These are phyloP conservation scores for Psilopsiagon aymara DNA, from an alignment of 2,113 vertebrate species.

Conservation along the genomic window DNA sequence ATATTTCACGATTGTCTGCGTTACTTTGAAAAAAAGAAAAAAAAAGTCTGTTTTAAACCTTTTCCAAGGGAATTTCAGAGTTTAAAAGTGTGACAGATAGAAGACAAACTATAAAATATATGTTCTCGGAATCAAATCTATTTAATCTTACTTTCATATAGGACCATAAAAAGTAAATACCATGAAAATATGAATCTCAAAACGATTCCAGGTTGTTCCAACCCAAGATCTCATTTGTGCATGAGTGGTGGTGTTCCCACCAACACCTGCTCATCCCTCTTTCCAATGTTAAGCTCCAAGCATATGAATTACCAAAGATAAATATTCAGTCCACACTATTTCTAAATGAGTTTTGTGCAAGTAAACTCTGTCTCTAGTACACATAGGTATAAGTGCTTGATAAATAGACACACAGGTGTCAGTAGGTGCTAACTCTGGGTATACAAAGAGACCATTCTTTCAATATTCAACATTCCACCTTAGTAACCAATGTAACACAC, in stretches of 20 bases:
- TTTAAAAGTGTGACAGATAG: not conserved
- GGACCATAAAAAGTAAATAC: not conserved
- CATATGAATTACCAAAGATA: not conserved
- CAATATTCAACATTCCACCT: not conserved
- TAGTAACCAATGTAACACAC: not conserved
- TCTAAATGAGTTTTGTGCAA: not conserved
- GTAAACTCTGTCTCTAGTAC: not conserved
- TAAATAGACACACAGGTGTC: not conserved
- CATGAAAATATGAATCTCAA: not conserved
- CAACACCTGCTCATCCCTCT: not conserved
- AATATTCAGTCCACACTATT: not conserved
- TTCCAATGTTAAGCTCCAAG: not conserved
- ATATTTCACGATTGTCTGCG: not conserved
- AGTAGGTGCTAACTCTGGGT: not conserved
- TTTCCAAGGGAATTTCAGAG: not conserved
- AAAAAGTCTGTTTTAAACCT: not conserved
- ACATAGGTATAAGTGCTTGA: not conserved
- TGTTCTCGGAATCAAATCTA: not conserved
- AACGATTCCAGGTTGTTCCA: not conserved
- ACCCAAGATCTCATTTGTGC: not conserved
- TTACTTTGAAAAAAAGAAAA: not conserved
- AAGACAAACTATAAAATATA: not conserved
- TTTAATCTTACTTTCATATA: not conserved
- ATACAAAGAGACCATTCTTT: not conserved
- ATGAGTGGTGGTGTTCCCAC: not conserved